Evolutionary conservation across 2,113 vertebrate genomes (phyloP).

Genomic region (rabbit (Oryctolagus cuniculus)): mOryCun1.1 NC_091440.1:83228501-83229000

Average conservation of each 20-base stretch:
- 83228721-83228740: neutral
- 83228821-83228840: neutral
- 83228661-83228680: neutral
- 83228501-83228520: neutral
- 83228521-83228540: neutral
- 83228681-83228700: neutral
- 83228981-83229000: neutral
- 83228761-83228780: neutral
- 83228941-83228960: neutral
- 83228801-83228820: neutral
- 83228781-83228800: neutral
- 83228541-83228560: neutral
- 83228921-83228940: neutral
- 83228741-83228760: neutral
- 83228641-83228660: neutral
- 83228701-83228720: neutral
- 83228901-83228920: neutral
- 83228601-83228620: neutral
- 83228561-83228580: neutral
- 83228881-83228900: neutral
- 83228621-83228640: neutral
- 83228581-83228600: neutral
- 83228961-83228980: neutral
- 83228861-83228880: neutral
- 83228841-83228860: neutral